Percentiles rank a stretch among this genome's conserved stretches.
Conservation (phyloP, 2,797 vertebrate species). For the Mus minutoides region DNA sequence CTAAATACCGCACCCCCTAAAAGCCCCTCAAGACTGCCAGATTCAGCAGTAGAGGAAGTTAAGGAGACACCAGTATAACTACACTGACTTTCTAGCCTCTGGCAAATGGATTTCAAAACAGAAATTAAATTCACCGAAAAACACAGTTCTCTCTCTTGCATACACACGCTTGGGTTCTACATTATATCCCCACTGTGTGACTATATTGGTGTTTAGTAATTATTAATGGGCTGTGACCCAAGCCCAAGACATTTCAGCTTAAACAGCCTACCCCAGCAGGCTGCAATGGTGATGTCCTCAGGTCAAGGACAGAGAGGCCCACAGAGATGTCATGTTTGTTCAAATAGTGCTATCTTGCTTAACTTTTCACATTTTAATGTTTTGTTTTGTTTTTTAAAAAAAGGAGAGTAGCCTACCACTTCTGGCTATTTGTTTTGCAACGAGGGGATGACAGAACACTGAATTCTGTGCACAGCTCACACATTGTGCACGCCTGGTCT, state of each 20-base stretch:
- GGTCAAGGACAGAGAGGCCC: neutral
- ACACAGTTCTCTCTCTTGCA: neutral
- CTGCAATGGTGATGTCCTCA: neutral
- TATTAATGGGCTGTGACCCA: neutral
- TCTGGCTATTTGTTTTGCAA: neutral
- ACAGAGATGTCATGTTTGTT: neutral
- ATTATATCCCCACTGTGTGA: neutral
- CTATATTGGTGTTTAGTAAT: neutral
- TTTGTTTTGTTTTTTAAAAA: neutral
- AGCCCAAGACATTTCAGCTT: too few species aligned
- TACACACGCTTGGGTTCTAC: neutral
- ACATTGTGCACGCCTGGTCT: neutral
- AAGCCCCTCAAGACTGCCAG: neutral
- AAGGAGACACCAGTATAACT: neutral
- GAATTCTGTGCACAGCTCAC: neutral
- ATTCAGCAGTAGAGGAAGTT: neutral
- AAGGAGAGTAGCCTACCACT: neutral
- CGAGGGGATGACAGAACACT: neutral
- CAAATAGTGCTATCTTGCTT: neutral
- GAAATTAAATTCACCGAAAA: neutral
- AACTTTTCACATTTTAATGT: neutral
- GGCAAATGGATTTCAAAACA: slow-evolving; percentile 6
- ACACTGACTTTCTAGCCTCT: neutral
- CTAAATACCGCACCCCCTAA: neutral
- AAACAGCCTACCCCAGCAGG: neutral